Percentiles rank a stretch among this genome's conserved stretches.
phyloP scores from a whole-genome alignment of 2,113 vertebrate genomes.

The Prietella phreatophila region DNA sequence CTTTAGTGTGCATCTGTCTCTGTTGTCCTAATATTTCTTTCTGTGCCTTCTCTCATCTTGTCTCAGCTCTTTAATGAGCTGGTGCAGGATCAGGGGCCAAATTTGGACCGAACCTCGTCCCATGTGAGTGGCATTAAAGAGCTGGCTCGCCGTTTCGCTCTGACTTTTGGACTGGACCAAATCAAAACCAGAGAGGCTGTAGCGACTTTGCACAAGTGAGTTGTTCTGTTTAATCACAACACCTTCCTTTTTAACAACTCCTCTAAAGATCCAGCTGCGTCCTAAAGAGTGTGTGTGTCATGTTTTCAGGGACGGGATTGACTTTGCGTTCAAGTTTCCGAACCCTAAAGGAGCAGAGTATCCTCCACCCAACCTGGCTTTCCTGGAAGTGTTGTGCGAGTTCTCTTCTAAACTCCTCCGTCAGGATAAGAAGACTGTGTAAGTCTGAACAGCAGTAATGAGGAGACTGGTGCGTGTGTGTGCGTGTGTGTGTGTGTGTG shows the following conservation, averaged over 20 bases:
- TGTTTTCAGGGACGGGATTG: slow-evolving; percentile 87
- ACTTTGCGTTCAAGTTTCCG: slow-evolving; percentile 98
- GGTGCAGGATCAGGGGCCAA: slow-evolving; percentile 95
- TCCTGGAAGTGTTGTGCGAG: slow-evolving; percentile 95
- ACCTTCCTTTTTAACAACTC: not conserved
- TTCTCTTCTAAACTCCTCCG: slow-evolving; percentile 97
- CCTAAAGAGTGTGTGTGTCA: not conserved
- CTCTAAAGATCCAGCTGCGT: not conserved
- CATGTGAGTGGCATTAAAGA: slow-evolving; percentile 98
- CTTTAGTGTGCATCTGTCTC: not conserved
- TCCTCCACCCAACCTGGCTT: slow-evolving; percentile 92
- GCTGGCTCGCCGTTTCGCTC: slow-evolving; percentile 92
- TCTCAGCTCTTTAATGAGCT: slow-evolving; percentile 95
- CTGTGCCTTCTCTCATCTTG: not conserved
- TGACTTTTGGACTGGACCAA: slow-evolving; percentile 97
- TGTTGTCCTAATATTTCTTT: not conserved
- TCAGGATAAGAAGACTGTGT: slow-evolving; percentile 99
- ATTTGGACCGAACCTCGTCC: slow-evolving; percentile 93
- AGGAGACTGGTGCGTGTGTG: not conserved
- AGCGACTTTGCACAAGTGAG: slow-evolving; percentile 97
- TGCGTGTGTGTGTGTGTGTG: not conserved
- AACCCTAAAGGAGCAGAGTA: slow-evolving; percentile 95
- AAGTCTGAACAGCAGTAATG: slow-evolving; percentile 67
- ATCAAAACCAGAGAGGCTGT: slow-evolving; percentile 98
- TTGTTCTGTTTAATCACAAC: slow-evolving; percentile 27